These are phyloP conservation scores for Chaetodon auriga DNA, from an alignment of 2,113 vertebrate genomes.

Conservation along the genomic window DNA sequence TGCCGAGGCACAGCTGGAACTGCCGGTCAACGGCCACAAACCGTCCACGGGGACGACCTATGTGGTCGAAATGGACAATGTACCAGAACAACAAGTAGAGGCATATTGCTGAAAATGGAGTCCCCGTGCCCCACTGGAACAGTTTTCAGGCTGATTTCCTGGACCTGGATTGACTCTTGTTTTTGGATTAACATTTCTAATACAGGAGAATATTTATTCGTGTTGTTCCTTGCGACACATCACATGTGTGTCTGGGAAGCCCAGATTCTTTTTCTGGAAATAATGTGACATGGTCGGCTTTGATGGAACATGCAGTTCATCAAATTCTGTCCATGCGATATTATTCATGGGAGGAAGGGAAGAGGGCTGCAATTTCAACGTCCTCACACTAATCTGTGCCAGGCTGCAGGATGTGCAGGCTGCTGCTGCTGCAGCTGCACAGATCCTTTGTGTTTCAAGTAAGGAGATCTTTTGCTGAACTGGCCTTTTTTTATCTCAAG, in stretches of 20 bases:
- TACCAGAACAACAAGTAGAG: slow-evolving; percentile 69
- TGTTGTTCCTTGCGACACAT: slow-evolving; percentile 16
- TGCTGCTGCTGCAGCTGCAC: not conserved
- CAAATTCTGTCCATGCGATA: slow-evolving; percentile 25
- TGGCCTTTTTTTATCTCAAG: slow-evolving; percentile 3
- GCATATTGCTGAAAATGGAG: slow-evolving; percentile 69
- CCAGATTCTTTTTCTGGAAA: slow-evolving; percentile 6
- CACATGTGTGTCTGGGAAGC: not conserved
- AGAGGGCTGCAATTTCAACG: not conserved
- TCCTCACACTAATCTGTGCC: slow-evolving; percentile 25
- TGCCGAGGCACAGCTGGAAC: slow-evolving; percentile 72
- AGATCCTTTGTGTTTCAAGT: not conserved
- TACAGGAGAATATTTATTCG: slow-evolving; percentile 23
- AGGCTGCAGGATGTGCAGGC: slow-evolving; percentile 4
- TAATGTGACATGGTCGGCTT: slow-evolving; percentile 31
- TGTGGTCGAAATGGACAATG: slow-evolving; percentile 51
- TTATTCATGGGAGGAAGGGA: slow-evolving; percentile 10
- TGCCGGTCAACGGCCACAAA: slow-evolving; percentile 74
- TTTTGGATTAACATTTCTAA: slow-evolving; percentile 49
- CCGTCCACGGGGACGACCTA: slow-evolving; percentile 42
- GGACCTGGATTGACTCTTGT: not conserved
- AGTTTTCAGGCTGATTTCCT: not conserved
- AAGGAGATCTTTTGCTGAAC: not conserved
- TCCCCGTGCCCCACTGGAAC: slow-evolving; percentile 17
- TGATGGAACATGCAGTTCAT: slow-evolving; percentile 40